Conservation (phyloP, 2,888 invertebrate species). For the Dione vanillae region DNA sequence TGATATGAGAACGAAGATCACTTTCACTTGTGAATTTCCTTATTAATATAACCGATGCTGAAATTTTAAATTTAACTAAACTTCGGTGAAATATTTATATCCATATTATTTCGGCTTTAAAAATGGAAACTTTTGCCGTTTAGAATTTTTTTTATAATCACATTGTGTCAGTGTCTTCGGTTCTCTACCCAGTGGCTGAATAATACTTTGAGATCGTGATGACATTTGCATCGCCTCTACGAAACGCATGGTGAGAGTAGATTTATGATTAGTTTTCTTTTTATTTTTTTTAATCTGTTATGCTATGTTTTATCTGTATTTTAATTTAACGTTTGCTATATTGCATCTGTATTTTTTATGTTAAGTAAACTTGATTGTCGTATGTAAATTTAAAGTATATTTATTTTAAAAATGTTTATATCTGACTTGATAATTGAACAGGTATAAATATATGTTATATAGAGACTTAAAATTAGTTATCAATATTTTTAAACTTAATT, state of each 20-base stretch:
- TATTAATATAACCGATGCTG: not conserved
- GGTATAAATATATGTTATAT: too few relatives aligned
- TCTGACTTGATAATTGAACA: too few relatives aligned
- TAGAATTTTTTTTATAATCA: not conserved
- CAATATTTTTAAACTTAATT: too few relatives aligned
- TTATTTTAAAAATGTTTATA: too few relatives aligned
- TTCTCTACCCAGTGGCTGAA: conserved; percentile 93
- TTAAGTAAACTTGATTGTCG: too few relatives aligned
- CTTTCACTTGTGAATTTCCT: conserved; percentile 43
- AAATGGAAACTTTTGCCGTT: not conserved
- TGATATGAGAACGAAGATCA: conserved; percentile 54
- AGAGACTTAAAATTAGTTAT: too few relatives aligned
- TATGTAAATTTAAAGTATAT: too few relatives aligned
- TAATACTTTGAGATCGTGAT: conserved; percentile 92
- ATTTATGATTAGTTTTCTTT: conserved; percentile 40
- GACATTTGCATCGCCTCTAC: conserved; percentile 61
- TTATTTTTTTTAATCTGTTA: conserved; percentile 34
- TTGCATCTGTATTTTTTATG: not conserved
- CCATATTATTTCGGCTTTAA: not conserved
- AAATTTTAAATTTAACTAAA: not conserved
- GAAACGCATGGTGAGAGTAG: conserved; percentile 75
- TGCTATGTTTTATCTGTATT: conserved; percentile 14
- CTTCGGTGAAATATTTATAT: not conserved
- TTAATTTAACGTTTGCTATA: not conserved
- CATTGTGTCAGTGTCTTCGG: conserved; percentile 53